phyloP scores from a whole-genome alignment of 2,113 vertebrate species.

The Sterrhoptilus dennistouni region DNA sequence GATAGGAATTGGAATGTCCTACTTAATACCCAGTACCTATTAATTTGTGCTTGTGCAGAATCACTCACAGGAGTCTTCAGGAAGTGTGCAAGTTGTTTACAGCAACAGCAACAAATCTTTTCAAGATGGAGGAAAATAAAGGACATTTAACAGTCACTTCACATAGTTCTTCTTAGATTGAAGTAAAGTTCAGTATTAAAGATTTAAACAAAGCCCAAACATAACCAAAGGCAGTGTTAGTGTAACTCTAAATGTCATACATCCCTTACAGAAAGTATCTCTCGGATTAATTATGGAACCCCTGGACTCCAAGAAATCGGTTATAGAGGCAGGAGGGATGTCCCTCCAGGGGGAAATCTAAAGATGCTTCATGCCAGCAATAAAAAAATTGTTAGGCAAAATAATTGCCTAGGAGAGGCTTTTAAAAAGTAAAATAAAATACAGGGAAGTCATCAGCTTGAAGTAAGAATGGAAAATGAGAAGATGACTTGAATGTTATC shows the following conservation, averaged over 20 bases:
- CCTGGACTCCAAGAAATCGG: background rate
- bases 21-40: background rate
- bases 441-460: background rate
- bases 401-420: background rate
- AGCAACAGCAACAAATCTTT: background rate
- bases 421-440: background rate
- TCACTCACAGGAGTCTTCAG: background rate
- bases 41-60: background rate
- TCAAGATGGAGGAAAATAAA: background rate
- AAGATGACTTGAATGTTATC: background rate
- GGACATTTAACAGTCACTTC: background rate
- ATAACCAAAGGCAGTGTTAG: background rate
- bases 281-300: constrained; percentile 27
- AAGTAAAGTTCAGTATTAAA: constrained; percentile 37
- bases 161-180: background rate
- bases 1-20: constrained; percentile 24
- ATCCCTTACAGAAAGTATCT: constrained; percentile 28
- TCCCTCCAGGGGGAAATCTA: background rate
- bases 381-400: background rate
- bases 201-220: constrained; percentile 20
- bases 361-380: background rate
- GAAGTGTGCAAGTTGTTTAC: background rate
- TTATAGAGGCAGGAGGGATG: background rate
- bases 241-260: constrained; percentile 32
- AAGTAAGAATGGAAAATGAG: background rate